phyloP scores from a whole-genome alignment of 2,888 invertebrate genomes.

The Eudasyphora cyanicolor region DNA sequence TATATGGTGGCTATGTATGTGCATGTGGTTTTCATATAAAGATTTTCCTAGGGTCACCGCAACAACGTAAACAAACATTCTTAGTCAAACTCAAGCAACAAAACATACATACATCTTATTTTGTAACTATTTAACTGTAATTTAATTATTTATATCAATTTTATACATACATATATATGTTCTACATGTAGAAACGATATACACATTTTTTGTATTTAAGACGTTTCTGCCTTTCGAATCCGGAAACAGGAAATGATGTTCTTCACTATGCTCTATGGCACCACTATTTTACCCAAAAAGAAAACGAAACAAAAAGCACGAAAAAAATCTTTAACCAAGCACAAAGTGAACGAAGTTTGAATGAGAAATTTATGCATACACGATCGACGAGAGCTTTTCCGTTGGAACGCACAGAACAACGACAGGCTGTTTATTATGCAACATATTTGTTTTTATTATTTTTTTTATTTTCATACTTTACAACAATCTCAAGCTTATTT shows the following conservation, averaged over 20 bases:
- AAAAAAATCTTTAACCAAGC: slow-evolving; percentile 42
- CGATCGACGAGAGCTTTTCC: not conserved
- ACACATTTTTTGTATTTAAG: slow-evolving; percentile 27
- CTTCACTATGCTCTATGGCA: not conserved
- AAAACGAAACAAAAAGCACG: not conserved
- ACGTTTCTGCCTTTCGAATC: not conserved
- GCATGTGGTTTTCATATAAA: too few species aligned
- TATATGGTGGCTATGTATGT: slow-evolving; percentile 35
- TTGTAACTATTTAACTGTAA: slow-evolving; percentile 17
- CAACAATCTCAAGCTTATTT: not conserved
- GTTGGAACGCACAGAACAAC: slow-evolving; percentile 17
- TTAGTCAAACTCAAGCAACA: slow-evolving; percentile 66
- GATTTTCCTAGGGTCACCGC: slow-evolving; percentile 27
- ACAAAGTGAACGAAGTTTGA: slow-evolving; percentile 32
- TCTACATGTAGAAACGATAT: slow-evolving; percentile 37
- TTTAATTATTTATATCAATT: slow-evolving; percentile 40
- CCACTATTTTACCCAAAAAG: not conserved
- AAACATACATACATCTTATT: slow-evolving; percentile 46
- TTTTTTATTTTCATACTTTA: slow-evolving; percentile 12
- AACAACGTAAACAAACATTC: slow-evolving; percentile 61
- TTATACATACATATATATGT: slow-evolving; percentile 34
- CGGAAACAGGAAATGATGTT: not conserved
- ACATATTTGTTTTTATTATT: slow-evolving; percentile 17
- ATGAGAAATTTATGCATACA: slow-evolving; percentile 16
- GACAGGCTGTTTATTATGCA: slow-evolving; percentile 22